Conservation (phyloP, 2,113 vertebrate species). For the Chaetodon trifascialis region DNA sequence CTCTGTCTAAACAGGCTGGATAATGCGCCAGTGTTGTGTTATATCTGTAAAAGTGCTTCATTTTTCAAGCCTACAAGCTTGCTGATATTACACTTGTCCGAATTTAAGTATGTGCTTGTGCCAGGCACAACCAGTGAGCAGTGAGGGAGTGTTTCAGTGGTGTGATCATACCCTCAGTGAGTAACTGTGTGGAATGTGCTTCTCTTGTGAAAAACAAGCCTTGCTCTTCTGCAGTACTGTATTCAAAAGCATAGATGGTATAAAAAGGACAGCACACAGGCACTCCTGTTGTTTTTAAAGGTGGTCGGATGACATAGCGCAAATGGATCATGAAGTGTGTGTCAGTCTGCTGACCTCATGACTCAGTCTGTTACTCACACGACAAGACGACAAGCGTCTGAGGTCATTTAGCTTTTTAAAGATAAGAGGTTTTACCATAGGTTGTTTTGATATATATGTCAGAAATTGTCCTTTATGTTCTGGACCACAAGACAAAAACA, state of each 20-base stretch:
- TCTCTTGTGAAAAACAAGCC: background rate
- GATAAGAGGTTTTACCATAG: background rate
- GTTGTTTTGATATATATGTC: background rate
- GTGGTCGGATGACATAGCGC: no score
- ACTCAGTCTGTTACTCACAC: background rate
- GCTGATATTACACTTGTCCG: background rate
- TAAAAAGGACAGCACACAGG: background rate
- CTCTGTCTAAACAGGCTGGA: background rate
- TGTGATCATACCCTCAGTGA: background rate
- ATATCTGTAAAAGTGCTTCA: no score
- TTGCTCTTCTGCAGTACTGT: background rate
- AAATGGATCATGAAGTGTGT: background rate
- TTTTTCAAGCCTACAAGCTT: background rate
- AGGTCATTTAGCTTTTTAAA: background rate
- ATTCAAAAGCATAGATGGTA: background rate
- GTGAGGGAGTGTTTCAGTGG: background rate
- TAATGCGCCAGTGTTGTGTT: no score
- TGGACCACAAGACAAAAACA: no score
- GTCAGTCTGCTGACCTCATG: constrained; percentile 2
- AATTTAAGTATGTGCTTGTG: background rate
- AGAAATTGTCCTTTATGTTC: no score
- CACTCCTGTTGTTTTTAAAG: no score
- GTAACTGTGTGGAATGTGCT: constrained; percentile 8
- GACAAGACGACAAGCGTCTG: no score
- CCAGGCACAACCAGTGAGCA: background rate